Evolutionary conservation across 1,140 invertebrate genomes (phyloP), one percentile per base, ranked within the genome.

Genomic region (Physella acuta): DNA sequence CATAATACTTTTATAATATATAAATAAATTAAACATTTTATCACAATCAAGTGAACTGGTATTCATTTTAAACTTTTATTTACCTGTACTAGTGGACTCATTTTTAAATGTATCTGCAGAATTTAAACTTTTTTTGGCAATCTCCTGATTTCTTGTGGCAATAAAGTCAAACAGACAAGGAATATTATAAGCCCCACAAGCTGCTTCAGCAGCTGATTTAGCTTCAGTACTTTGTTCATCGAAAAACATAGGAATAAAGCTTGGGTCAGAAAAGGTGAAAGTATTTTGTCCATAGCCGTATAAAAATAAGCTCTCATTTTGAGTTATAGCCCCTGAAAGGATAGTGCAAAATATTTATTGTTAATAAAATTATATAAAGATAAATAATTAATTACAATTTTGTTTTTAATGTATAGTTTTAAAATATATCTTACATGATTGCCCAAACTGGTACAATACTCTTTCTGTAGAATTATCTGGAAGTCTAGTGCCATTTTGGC

Each of bases 361-460:
- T n/a, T n/a, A n/a, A n/a, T n/a, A n/a, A n/a, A n/a, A n/a, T n/a
- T n/a, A n/a, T n/a, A n/a, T n/a, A n/a, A n/a, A n/a, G n/a, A n/a
- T n/a, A n/a, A n/a, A n/a, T n/a, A n/a, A n/a, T n/a, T n/a, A n/a
- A n/a, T n/a, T n/a, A n/a, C n/a, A n/a, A n/a, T n/a, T n/a, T n/a
- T n/a, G n/a, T n/a, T n/a, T n/a, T n/a, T n/a, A n/a, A n/a, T n/a
- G n/a, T n/a, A n/a, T n/a, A n/a, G n/a, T n/a, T n/a, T n/a, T n/a
- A n/a, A n/a, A n/a, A n/a, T n/a, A n/a, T n/a, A 14, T 70, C 71
- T 68, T 62, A 75, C 73, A 75, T 34, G 49, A 53, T 53, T 70
- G 34, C 3, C 72, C 70, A 61, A 68, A 73, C 3, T 68, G 26
- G 37, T 60, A 71, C 17, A 75, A 37, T 14, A 24, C 31, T 36